Evolutionary conservation across 2,113 vertebrate species (phyloP).

Genomic region (Syrmaticus mikado): DNA sequence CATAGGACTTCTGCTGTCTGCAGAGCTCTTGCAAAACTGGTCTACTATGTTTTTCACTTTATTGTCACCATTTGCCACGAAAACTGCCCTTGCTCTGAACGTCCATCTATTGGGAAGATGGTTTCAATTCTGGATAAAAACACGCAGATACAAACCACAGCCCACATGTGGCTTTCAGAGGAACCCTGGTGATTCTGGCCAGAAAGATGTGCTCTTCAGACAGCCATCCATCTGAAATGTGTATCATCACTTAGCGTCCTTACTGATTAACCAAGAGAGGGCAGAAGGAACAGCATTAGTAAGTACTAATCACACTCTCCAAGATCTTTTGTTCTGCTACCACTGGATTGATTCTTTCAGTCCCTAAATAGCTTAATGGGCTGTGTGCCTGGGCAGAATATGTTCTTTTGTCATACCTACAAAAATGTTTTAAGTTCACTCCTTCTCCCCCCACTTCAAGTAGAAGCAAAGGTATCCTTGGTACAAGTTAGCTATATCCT

Average conservation of each 20-base stretch:
- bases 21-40: not conserved
- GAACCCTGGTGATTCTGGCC: not conserved
- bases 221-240: not conserved
- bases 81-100: not conserved
- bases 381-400: constrained; percentile 18
- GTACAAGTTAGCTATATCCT: not conserved
- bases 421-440: constrained; percentile 33
- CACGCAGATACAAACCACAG: not conserved
- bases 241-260: not conserved
- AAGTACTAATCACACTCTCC: constrained; percentile 48
- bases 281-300: constrained; percentile 4
- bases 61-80: not conserved
- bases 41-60: not conserved
- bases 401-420: constrained; percentile 33
- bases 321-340: constrained; percentile 30
- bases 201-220: not conserved
- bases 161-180: not conserved
- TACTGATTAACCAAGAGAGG: not conserved
- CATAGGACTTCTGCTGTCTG: not conserved
- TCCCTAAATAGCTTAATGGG: constrained; percentile 52
- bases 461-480: not conserved
- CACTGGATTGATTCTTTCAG: constrained; percentile 47
- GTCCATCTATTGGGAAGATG: not conserved
- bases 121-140: not conserved
- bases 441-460: not conserved